Conservation (phyloP, 2,797 vertebrate species). For the Chelonia mydas region DNA sequence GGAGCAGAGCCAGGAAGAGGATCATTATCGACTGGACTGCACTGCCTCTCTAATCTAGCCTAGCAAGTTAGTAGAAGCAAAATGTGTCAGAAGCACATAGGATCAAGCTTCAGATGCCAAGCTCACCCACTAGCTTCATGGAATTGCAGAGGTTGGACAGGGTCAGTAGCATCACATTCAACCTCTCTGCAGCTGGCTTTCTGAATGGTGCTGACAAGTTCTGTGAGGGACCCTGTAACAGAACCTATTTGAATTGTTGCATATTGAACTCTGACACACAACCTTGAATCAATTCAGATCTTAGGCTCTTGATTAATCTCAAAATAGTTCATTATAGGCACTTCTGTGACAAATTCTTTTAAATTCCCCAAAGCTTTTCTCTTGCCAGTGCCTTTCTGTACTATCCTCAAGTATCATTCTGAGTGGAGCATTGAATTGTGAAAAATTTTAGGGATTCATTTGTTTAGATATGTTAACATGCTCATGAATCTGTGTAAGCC, state of each 20-base stretch:
- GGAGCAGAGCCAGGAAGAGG: not conserved
- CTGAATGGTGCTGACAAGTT: not conserved
- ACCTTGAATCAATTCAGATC: not conserved
- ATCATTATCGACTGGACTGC: too few species aligned
- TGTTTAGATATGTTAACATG: not conserved
- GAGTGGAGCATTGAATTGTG: not conserved
- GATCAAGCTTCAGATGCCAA: not conserved
- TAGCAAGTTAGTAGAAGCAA: not conserved
- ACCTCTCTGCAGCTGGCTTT: not conserved
- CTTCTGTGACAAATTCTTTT: not conserved
- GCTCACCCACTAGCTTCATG: not conserved
- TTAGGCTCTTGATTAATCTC: not conserved
- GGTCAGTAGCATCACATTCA: not conserved
- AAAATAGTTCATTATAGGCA: not conserved
- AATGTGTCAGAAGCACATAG: not conserved
- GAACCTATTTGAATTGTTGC: not conserved
- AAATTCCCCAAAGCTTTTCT: not conserved
- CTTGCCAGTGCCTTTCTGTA: not conserved
- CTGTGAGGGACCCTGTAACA: not conserved
- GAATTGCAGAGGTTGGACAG: not conserved
- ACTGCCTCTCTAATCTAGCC: not conserved
- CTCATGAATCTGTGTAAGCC: not conserved
- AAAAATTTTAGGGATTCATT: not conserved
- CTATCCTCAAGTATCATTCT: not conserved
- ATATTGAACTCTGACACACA: not conserved